Conservation (phyloP, 1,140 invertebrate species). For the Plectrocnemia conspersa region DNA sequence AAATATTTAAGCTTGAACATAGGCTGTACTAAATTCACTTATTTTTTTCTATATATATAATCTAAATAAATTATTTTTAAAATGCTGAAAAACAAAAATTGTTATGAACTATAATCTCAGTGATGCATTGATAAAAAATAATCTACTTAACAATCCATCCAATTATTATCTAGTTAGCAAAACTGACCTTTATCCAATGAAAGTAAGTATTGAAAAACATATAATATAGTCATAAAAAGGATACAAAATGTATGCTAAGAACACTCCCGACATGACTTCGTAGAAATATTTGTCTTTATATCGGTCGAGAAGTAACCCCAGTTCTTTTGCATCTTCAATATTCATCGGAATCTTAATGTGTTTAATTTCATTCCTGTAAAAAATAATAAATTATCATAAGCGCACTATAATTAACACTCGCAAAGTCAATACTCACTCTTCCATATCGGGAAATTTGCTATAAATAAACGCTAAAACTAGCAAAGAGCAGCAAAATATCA, state of each 20-base stretch:
- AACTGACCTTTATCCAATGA: too few species aligned
- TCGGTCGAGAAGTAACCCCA: slow-evolving; percentile 83
- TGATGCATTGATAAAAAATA: too few species aligned
- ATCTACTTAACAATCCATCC: too few species aligned
- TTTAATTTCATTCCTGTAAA: slow-evolving; percentile 79
- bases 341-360: slow-evolving; percentile 89
- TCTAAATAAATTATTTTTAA: too few species aligned
- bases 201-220: too few species aligned
- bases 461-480: slow-evolving; percentile 63
- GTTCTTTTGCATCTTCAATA: slow-evolving; percentile 93
- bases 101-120: too few species aligned
- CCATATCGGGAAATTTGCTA: slow-evolving; percentile 73
- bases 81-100: too few species aligned
- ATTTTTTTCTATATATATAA: too few species aligned
- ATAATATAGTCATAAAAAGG: slow-evolving; percentile 69
- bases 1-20: too few species aligned
- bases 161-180: too few species aligned
- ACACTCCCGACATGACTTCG: slow-evolving; percentile 85
- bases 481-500: slow-evolving; percentile 63
- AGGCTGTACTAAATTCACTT: too few species aligned
- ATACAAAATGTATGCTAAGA: slow-evolving; percentile 98
- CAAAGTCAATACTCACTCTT: slow-evolving; percentile 62
- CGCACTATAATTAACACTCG: slow-evolving; percentile 13
- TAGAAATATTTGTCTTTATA: slow-evolving; percentile 95
- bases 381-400: slow-evolving; percentile 34